Evolutionary conservation across 2,797 vertebrate species (phyloP).

Genomic region (Rhabdophis nuchalis): DNA sequence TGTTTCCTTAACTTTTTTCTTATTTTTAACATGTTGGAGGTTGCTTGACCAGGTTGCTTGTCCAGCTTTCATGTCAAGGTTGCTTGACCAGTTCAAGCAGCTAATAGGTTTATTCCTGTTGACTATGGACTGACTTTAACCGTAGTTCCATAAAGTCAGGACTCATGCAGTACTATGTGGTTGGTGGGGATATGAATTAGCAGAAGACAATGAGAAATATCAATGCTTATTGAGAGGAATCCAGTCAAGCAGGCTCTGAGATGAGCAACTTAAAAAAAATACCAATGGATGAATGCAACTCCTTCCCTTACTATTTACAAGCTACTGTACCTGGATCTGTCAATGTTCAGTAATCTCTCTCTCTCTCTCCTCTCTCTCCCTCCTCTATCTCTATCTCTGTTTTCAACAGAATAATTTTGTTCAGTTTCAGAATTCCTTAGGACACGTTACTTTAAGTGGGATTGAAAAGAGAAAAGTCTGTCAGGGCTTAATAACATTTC

Average conservation of each 20-base stretch:
- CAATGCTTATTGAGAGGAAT: background rate
- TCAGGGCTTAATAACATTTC: background rate
- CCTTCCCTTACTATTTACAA: background rate
- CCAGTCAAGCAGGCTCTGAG: background rate
- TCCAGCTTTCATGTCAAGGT: background rate
- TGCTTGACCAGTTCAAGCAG: background rate
- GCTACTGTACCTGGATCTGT: background rate
- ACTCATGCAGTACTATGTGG: background rate
- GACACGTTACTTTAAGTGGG: background rate
- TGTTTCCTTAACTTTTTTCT: too few relatives aligned
- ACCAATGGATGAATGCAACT: background rate
- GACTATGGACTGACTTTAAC: background rate
- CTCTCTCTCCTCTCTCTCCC: background rate
- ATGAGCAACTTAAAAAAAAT: background rate
- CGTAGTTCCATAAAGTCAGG: background rate
- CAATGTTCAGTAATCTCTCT: background rate
- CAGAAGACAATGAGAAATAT: background rate
- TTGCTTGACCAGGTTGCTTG: too few relatives aligned
- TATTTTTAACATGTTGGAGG: too few relatives aligned
- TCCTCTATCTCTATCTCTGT: too few relatives aligned
- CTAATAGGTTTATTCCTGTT: background rate
- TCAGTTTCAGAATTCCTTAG: background rate
- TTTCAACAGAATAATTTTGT: background rate
- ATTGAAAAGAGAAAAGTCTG: background rate
- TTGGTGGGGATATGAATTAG: background rate